phyloP scores from a whole-genome alignment of 2,113 vertebrate species.

The Hippopotamus amphibius region DNA sequence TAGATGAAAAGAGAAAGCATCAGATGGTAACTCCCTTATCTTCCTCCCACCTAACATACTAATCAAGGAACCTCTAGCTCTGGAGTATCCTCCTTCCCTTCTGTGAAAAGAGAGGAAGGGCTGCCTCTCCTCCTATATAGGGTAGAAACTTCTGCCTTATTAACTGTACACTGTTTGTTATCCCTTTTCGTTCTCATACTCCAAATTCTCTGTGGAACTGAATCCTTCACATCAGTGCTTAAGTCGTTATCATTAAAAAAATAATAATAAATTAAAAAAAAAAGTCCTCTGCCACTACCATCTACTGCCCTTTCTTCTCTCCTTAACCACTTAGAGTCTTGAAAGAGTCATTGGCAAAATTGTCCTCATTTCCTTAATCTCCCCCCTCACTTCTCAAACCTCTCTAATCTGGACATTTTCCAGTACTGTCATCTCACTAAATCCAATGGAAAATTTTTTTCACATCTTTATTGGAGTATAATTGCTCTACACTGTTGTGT shows the following conservation, averaged over 20 bases:
- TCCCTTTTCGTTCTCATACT: not conserved
- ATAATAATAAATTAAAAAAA: not conserved
- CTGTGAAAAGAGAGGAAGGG: not conserved
- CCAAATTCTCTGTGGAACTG: not conserved
- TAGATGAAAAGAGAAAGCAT: constrained; percentile 18
- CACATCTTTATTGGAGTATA: no score
- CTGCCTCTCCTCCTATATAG: not conserved
- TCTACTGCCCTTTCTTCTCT: not conserved
- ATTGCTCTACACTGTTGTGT: no score
- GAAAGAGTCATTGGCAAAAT: not conserved
- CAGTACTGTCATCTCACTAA: not conserved
- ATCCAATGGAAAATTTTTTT: not conserved
- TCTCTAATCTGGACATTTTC: not conserved
- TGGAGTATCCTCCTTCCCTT: not conserved
- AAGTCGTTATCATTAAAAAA: not conserved
- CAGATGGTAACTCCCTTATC: not conserved
- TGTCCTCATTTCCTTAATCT: not conserved
- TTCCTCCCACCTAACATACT: not conserved
- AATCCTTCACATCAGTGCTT: constrained; percentile 12
- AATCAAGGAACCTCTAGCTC: not conserved
- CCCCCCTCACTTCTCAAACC: not conserved
- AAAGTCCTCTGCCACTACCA: not conserved
- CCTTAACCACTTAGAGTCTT: constrained; percentile 9
- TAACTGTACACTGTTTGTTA: not conserved
- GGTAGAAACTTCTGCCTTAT: not conserved